Evolutionary conservation across 2,113 vertebrate genomes (phyloP), one percentile per base, ranked within the genome.

Genomic region (Limanda limanda): DNA sequence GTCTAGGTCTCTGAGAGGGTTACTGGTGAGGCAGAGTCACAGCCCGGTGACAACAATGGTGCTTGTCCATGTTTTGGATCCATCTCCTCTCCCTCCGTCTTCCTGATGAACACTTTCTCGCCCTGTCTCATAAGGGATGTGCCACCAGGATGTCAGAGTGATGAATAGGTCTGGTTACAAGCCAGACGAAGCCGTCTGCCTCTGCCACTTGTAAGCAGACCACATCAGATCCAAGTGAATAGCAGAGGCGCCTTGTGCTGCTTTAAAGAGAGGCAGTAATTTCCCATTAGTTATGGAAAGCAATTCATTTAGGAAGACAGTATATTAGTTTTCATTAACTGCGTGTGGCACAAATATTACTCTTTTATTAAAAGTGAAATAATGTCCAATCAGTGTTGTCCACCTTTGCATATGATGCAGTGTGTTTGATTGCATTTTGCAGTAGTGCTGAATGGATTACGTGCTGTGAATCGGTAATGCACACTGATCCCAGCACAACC

Each of bases 161-260:
- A 91, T 86, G 79, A 86, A 91, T 83, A 80, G 84, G 67, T 79
- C 58, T 74, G 61, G 80, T 85, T 84, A 60, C 66, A 51, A 59
- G 80, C 72, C 86, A 89, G 80, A 60, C 65, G 73, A 81, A 67
- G 66, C 58, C 23, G 60, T 68, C 74, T 81, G 68, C 65, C 74
- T 54, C 68, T 81, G 76, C 77, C 68, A 76, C 72, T 23, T 24
- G 58, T 40, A 72, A 60, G 64, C 71, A 71, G 72, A 81, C 31
- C 68, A 64, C 76, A 68, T 78, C 64, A 84, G 24, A 67, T 70
- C 62, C 25, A 8, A 18, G 57, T 15, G 3, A 21, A 13, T 17
- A 42, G 62, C 15, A 24, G 17, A 56, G 54, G n/a, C 55, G 51
- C 35, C 61, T 56, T 59, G 71, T 76, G 61, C 65, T 45, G 59